A percentile compares a stretch with the other conserved stretches of the same genome.
Conservation (phyloP, 2,888 invertebrate genomes). For the Agrochola litura region DNA sequence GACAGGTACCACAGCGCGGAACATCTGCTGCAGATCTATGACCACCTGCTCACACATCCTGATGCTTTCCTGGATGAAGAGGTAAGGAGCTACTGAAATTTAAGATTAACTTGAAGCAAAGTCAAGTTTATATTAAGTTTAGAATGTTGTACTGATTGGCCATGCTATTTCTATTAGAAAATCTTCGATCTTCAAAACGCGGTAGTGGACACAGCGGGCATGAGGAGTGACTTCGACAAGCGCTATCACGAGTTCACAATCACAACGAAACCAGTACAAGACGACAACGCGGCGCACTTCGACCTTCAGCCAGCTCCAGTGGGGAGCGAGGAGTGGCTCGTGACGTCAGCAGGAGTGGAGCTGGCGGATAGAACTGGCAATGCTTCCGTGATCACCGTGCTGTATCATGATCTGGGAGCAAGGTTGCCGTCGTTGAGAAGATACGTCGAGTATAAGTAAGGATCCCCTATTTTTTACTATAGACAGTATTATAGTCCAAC, state of each 20-base stretch:
- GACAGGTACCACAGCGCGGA: conserved; percentile 91
- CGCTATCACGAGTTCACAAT: conserved; percentile 81
- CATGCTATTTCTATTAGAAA: conserved; percentile 77
- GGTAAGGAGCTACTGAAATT: conserved; percentile 86
- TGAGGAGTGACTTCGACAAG: conserved; percentile 78
- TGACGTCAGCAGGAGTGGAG: conserved; percentile 83
- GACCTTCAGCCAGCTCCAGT: conserved; percentile 72
- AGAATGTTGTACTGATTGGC: not conserved
- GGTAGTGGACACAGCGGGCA: conserved; percentile 79
- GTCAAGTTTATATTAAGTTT: not conserved
- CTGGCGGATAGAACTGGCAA: conserved; percentile 78
- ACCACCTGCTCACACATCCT: conserved; percentile 84
- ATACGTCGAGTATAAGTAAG: conserved; percentile 90
- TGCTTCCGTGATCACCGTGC: conserved; percentile 87
- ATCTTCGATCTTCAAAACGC: conserved; percentile 86
- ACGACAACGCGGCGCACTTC: conserved; percentile 82
- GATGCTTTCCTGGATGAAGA: conserved; percentile 93
- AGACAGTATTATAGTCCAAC: too few species aligned
- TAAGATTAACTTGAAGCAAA: not conserved
- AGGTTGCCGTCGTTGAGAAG: conserved; percentile 92
- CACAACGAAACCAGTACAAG: conserved; percentile 76
- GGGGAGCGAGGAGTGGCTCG: conserved; percentile 79
- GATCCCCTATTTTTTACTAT: too few species aligned
- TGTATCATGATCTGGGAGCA: conserved; percentile 92
- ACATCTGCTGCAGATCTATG: conserved; percentile 91